Percentiles rank a stretch among this genome's conserved stretches.
Conservation (phyloP, 1,140 invertebrate species). For the Trachymyrmex cornetzi region DNA sequence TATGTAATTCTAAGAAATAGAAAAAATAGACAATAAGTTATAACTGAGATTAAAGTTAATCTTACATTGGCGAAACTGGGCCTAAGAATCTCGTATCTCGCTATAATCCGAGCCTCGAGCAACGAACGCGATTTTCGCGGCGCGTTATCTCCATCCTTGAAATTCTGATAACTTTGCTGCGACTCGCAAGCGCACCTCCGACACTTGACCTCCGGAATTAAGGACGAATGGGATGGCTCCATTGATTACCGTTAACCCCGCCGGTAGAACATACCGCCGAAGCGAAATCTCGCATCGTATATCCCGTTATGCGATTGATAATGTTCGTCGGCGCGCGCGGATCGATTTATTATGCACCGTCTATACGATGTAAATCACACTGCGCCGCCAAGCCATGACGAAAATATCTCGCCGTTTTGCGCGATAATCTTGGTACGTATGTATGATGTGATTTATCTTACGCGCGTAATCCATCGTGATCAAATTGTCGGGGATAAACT, state of each 20-base stretch:
- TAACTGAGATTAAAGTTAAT: too few relatives aligned
- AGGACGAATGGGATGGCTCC: conserved; percentile 37
- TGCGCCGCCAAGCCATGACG: conserved; percentile 31
- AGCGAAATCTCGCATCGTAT: conserved; percentile 36
- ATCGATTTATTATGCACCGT: conserved; percentile 63
- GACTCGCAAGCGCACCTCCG: background rate
- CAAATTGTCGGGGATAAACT: conserved; percentile 49
- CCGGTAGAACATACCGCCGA: conserved; percentile 47
- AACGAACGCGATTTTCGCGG: background rate
- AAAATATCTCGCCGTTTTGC: conserved; percentile 51
- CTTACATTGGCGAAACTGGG: too few relatives aligned
- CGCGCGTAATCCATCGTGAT: conserved; percentile 45
- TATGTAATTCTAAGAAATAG: too few relatives aligned
- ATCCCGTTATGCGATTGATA: conserved; percentile 74
- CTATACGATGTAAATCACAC: conserved; percentile 42
- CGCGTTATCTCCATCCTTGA: background rate
- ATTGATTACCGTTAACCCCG: conserved; percentile 73
- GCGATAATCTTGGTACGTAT: conserved; percentile 25
- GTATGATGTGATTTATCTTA: conserved; percentile 31
- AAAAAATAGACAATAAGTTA: too few relatives aligned
- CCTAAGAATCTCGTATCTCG: background rate
- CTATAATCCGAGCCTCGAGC: background rate
- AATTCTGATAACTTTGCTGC: conserved; percentile 22
- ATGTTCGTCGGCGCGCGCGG: conserved; percentile 55
- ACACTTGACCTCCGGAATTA: conserved; percentile 67